phyloP scores from a whole-genome alignment of 2,797 vertebrate genomes.

The Falco novaeseelandiae region DNA sequence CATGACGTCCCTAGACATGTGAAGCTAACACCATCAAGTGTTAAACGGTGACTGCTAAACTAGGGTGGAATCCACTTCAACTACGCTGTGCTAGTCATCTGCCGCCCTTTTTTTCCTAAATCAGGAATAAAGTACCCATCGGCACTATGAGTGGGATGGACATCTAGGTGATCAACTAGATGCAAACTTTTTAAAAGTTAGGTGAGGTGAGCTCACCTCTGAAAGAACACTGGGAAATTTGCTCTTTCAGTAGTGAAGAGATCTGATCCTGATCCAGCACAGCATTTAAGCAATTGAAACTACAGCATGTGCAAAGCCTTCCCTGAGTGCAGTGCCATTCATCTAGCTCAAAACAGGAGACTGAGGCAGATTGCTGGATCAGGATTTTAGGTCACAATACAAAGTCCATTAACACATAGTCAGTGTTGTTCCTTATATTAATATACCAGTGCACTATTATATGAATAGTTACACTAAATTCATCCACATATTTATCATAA shows the following conservation, averaged over 20 bases:
- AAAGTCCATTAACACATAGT: background rate
- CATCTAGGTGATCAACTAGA: background rate
- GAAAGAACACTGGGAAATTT: background rate
- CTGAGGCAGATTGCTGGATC: background rate
- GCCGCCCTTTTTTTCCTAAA: background rate
- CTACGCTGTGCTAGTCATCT: background rate
- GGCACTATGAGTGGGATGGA: background rate
- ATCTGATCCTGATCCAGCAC: background rate
- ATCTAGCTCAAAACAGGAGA: background rate
- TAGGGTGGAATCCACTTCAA: background rate
- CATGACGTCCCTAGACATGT: background rate
- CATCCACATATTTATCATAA: background rate
- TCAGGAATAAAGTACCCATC: background rate
- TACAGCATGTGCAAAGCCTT: background rate
- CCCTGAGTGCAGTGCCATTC: background rate
- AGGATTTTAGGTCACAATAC: background rate
- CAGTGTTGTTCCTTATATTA: background rate
- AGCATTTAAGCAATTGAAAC: background rate
- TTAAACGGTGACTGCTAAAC: background rate
- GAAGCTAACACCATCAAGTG: rapidly evolving
- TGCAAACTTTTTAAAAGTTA: background rate
- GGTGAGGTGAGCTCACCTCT: background rate
- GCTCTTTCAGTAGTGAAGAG: background rate
- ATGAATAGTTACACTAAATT: background rate
- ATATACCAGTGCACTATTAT: background rate